Evolutionary conservation across 1,140 invertebrate species (phyloP), one percentile per base, ranked within the genome.

Genomic region (Planococcus citri): DNA sequence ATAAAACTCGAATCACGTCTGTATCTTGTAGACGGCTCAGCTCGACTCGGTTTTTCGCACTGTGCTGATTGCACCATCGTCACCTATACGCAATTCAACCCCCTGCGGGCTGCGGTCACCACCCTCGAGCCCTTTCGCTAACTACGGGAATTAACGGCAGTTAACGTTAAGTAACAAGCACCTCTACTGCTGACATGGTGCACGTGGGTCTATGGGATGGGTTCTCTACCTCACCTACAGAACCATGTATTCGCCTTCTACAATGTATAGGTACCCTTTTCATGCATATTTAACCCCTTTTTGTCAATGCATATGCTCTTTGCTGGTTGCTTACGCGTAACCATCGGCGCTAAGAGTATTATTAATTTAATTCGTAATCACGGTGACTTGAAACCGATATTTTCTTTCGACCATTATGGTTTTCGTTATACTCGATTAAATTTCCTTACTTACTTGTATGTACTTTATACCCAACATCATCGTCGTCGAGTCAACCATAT

Each of bases 351-450:
- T n/a, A n/a, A n/a, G n/a, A n/a, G n/a, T n/a, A 37, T 37, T 51
- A 51, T 51, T 51, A 51, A 51, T 51, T 51, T 51, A 51, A 51
- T 51, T 51, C 41, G 17, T 51, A 51, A 51, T 51, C 41, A 20
- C 41, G 41, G 41, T 3, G 41, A 51, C 41, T 51, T n/a, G 41
- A 51, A 51, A 51, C 41, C 41, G 41, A 51, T 51, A 51, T 51
- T 51, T 51, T 51, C 41, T 51, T 51, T 51, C 41, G 41, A 51
- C 41, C 3, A 51, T 51, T 51, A 51, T 51, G 41, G 41, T 51
- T 51, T 51, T 51, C 12, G 41, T 8, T 14, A 14, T 14, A 14
- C 33, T 6, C 33, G 6, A 37, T 37, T 14, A 8, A 37, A 37
- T 37, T 37, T 37, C 33, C 33, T 37, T 37, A 37, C 14, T n/a